phyloP scores from a whole-genome alignment of 2,888 invertebrate species.

The Macrostomum cliftonense region DNA sequence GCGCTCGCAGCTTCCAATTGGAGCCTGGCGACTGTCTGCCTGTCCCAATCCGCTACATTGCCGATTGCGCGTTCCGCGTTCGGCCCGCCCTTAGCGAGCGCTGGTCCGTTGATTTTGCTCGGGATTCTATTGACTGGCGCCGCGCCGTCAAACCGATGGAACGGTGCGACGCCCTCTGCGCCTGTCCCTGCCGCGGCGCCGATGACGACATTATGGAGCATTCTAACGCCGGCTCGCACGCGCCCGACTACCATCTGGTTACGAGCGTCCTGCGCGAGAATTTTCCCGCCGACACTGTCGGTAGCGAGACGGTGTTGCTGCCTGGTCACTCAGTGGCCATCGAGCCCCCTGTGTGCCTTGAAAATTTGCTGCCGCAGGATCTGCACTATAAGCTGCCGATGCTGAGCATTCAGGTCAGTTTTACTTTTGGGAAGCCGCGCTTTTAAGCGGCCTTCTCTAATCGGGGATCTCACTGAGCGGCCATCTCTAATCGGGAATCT shows the following conservation, averaged over 20 bases:
- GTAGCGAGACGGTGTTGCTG: constrained; percentile 45
- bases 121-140: constrained; percentile 47
- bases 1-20: constrained; percentile 10
- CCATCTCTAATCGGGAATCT: no score
- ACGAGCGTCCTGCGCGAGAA: background rate
- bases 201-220: background rate
- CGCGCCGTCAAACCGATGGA: constrained; percentile 42
- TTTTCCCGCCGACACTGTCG: constrained; percentile 46
- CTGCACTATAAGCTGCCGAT: no score
- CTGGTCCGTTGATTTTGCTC: constrained; percentile 40
- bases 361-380: constrained; percentile 17
- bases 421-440: no score
- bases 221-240: background rate
- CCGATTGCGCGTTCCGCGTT: constrained; percentile 52
- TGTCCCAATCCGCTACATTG: constrained; percentile 55
- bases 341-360: constrained; percentile 31
- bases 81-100: constrained; percentile 48
- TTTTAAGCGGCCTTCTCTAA: no score
- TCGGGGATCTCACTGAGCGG: no score
- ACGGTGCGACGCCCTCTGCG: constrained; percentile 33
- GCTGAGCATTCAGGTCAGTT: no score
- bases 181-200: constrained; percentile 21
- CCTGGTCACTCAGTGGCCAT: constrained; percentile 72
- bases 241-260: background rate
- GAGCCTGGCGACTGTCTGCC: constrained; percentile 40